These are phyloP conservation scores for Dendronephthya gigantea DNA, from an alignment of 64 coral and sea anemone species.

Conservation along the genomic window DNA sequence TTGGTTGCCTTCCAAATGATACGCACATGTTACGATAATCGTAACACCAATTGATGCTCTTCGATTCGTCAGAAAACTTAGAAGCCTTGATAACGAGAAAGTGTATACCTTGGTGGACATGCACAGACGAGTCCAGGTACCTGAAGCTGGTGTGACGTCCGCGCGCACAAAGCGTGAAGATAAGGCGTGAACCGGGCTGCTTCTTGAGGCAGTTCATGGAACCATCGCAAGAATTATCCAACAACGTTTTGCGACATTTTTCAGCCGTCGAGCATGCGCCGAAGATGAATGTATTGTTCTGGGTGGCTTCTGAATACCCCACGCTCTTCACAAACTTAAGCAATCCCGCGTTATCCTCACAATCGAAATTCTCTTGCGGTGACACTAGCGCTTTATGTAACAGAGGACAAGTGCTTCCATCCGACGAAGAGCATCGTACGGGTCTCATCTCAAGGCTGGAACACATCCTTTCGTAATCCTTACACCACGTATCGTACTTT, in stretches of 20 bases:
- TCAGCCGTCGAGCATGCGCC: not conserved
- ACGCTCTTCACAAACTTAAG: not conserved
- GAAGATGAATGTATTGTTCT: not conserved
- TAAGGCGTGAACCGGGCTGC: not conserved
- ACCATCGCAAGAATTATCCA: not conserved
- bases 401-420: not conserved
- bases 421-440: not conserved
- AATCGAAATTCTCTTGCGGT: not conserved
- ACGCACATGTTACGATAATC: conserved; percentile 19
- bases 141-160: too few relatives aligned
- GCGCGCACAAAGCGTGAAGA: not conserved
- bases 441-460: conserved; percentile 8
- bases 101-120: too few relatives aligned
- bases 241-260: not conserved
- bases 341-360: not conserved
- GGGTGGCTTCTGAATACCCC: not conserved
- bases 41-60: not conserved
- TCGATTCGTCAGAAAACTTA: not conserved
- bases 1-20: conserved; percentile 10
- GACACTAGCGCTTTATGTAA: conserved; percentile 3
- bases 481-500: conserved; percentile 18
- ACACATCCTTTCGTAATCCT: conserved; percentile 23
- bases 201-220: not conserved
- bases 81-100: not conserved
- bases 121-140: too few relatives aligned